A percentile compares a stretch with the other conserved stretches of the same genome.
These are phyloP conservation scores for Agrochola lota DNA, from an alignment of 2,888 invertebrate genomes.

Conservation along the genomic window DNA sequence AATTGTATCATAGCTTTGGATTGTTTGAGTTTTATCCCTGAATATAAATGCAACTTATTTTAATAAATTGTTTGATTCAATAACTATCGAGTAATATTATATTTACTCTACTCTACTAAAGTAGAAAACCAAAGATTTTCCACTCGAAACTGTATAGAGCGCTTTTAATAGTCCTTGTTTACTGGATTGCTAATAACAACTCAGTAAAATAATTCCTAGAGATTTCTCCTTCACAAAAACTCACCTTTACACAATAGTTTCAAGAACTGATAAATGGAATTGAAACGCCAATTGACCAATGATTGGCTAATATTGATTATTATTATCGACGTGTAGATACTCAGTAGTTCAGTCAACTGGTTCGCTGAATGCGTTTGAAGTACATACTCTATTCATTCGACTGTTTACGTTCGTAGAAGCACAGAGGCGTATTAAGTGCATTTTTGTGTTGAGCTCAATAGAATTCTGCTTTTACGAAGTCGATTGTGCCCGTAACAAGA, in stretches of 20 bases:
- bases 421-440: not conserved
- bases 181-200: not conserved
- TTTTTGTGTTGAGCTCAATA: conserved; percentile 12
- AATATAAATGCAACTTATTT: not conserved
- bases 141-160: not conserved
- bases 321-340: conserved; percentile 4
- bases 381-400: conserved; percentile 26
- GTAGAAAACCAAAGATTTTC: not conserved
- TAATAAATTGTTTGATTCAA: not conserved
- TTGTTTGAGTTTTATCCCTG: conserved; percentile 43
- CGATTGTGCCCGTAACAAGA: not conserved
- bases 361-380: conserved; percentile 21
- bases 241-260: not conserved
- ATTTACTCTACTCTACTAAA: too few species aligned
- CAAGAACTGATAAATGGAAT: not conserved
- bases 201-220: not conserved
- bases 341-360: conserved; percentile 5
- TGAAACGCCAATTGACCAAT: conserved; percentile 4
- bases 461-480: not conserved
- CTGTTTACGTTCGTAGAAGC: conserved; percentile 15
- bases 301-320: conserved; percentile 30
- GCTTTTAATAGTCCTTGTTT: not conserved
- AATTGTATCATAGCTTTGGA: conserved; percentile 75
- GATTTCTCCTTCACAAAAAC: not conserved
- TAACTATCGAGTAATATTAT: not conserved